phyloP scores from a whole-genome alignment of 1,140 invertebrate species.

The Conus betulinus region DNA sequence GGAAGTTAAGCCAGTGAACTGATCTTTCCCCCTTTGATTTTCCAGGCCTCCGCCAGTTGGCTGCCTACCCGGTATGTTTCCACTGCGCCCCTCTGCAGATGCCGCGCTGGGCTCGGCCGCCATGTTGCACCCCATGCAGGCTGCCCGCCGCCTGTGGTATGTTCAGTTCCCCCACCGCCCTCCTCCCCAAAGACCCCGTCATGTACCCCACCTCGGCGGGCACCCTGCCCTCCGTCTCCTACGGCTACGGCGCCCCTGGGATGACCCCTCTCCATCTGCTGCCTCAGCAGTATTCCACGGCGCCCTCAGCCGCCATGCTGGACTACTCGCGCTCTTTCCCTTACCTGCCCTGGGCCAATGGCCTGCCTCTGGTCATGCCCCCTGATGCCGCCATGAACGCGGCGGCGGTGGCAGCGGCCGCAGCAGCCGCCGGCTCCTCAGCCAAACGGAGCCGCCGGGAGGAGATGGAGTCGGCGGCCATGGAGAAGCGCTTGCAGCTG shows the following conservation, averaged over 20 bases:
- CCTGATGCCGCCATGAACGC: constrained; percentile 34
- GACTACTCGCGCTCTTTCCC: constrained; percentile 31
- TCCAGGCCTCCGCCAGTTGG: constrained; percentile 24
- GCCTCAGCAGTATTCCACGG: constrained; percentile 35
- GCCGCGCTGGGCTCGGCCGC: neutral
- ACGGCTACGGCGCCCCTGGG: constrained; percentile 15
- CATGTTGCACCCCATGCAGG: constrained; percentile 41
- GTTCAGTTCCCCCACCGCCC: constrained; percentile 25
- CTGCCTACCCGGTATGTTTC: constrained; percentile 33
- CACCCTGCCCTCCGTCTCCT: constrained; percentile 19
- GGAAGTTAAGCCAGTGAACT: too few species aligned
- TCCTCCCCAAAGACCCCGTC: constrained; percentile 40
- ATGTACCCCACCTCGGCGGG: constrained; percentile 43
- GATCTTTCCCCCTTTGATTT: neutral
- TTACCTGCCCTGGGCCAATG: constrained; percentile 24
- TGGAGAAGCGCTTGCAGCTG: constrained; percentile 32
- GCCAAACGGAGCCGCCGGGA: constrained; percentile 19
- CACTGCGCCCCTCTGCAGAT: constrained; percentile 23
- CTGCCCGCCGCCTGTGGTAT: constrained; percentile 27
- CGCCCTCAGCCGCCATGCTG: constrained; percentile 34
- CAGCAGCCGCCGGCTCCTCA: constrained; percentile 6
- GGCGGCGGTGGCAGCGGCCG: constrained; percentile 37
- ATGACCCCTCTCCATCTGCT: constrained; percentile 38
- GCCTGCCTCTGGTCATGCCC: constrained; percentile 28
- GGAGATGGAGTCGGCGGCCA: constrained; percentile 34